phyloP scores from a whole-genome alignment of 2,888 invertebrate genomes.

The Podotricha telesiphe region DNA sequence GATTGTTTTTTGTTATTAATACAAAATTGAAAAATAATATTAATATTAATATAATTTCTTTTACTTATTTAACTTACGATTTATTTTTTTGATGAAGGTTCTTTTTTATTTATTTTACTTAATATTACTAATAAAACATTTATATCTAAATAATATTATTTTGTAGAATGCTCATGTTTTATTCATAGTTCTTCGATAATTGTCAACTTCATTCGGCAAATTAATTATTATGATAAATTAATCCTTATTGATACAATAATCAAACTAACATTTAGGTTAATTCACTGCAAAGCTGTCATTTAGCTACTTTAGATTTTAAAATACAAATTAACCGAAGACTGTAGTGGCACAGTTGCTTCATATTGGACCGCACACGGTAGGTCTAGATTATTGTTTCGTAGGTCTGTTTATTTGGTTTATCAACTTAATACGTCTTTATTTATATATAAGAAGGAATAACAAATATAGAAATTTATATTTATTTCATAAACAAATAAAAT shows the following conservation, averaged over 20 bases:
- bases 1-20: no score
- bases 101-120: no score
- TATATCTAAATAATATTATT: background rate
- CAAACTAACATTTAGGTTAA: background rate
- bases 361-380: background rate
- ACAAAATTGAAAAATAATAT: no score
- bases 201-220: background rate
- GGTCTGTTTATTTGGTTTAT: no score
- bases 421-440: no score
- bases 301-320: background rate
- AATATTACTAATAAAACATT: background rate
- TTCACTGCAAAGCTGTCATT: background rate
- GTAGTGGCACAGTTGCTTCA: background rate
- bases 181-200: background rate
- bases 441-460: no score
- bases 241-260: background rate
- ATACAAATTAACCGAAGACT: background rate
- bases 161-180: background rate
- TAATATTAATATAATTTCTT: no score
- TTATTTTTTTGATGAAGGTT: no score
- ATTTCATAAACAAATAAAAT: no score
- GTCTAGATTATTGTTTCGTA: background rate
- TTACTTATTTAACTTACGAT: no score
- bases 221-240: constrained; percentile 1
- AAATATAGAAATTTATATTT: no score